phyloP scores from a whole-genome alignment of 2,797 vertebrate genomes.

The Pseudomugil tenellus region DNA sequence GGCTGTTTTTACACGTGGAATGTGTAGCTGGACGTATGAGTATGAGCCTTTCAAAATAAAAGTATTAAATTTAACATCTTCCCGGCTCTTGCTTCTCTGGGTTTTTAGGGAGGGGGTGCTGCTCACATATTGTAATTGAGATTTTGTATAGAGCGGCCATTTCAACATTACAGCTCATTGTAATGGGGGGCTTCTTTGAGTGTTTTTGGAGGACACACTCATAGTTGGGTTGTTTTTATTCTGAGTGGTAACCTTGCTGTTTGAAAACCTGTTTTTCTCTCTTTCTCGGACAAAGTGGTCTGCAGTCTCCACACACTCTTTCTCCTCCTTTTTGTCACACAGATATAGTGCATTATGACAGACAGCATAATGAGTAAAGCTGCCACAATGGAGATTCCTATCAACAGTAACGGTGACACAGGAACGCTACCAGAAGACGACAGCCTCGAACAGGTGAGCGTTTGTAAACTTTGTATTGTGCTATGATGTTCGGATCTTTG shows the following conservation, averaged over 20 bases:
- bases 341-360: constrained; percentile 86
- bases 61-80: constrained; percentile 14
- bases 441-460: constrained; percentile 94
- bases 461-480: too few relatives aligned
- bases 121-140: constrained; percentile 29
- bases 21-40: background rate
- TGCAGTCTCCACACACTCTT: background rate
- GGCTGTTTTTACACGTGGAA: background rate
- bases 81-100: background rate
- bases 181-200: constrained; percentile 18
- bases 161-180: constrained; percentile 52
- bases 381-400: constrained; percentile 97
- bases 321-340: background rate
- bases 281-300: constrained; percentile 11
- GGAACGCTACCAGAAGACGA: constrained; percentile 90
- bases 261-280: too few relatives aligned
- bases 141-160: constrained; percentile 51
- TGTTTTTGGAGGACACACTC: background rate
- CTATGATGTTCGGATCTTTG: background rate
- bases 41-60: background rate
- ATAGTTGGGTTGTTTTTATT: constrained; percentile 50
- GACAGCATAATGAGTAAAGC: constrained; percentile 96
- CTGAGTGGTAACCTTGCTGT: constrained; percentile 54
- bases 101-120: constrained; percentile 11
- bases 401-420: constrained; percentile 92